phyloP scores from a whole-genome alignment of 1,140 invertebrate species.

The Cyclargus thomasi region DNA sequence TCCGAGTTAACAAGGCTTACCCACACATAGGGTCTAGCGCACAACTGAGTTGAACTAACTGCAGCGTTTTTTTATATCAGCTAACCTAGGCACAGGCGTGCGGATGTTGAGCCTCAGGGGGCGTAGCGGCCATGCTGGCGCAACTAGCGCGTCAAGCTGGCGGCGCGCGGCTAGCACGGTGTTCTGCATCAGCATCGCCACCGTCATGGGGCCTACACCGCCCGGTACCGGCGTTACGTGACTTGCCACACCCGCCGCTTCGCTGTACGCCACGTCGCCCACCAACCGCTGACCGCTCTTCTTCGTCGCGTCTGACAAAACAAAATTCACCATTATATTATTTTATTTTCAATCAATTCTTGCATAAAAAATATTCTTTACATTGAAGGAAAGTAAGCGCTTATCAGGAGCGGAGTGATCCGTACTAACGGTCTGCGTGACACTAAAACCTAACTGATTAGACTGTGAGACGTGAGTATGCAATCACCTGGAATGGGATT shows the following conservation, averaged over 20 bases:
- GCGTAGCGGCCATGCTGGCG: constrained; percentile 79
- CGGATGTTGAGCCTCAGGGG: constrained; percentile 77
- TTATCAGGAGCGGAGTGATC: no score
- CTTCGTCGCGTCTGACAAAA: constrained; percentile 84
- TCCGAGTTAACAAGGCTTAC: no score
- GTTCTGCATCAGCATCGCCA: constrained; percentile 98
- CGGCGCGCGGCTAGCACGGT: constrained; percentile 89
- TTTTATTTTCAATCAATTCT: no score
- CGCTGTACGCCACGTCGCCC: constrained; percentile 94
- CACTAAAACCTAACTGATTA: no score
- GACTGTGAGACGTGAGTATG: background rate
- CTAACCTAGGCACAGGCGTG: constrained; percentile 85
- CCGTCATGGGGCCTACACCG: constrained; percentile 98
- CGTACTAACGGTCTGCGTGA: no score
- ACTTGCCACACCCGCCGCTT: constrained; percentile 86
- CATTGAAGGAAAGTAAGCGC: no score
- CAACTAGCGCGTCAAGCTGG: constrained; percentile 75
- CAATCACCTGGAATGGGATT: constrained; percentile 90
- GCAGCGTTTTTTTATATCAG: background rate
- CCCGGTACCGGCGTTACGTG: constrained; percentile 98
- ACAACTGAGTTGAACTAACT: no score
- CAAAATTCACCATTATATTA: no score
- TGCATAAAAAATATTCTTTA: no score
- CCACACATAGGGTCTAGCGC: no score
- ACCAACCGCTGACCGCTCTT: constrained; percentile 89